Evolutionary conservation across 2,113 vertebrate species (phyloP).

Genomic region (Heterotilapia buettikoferi): DNA sequence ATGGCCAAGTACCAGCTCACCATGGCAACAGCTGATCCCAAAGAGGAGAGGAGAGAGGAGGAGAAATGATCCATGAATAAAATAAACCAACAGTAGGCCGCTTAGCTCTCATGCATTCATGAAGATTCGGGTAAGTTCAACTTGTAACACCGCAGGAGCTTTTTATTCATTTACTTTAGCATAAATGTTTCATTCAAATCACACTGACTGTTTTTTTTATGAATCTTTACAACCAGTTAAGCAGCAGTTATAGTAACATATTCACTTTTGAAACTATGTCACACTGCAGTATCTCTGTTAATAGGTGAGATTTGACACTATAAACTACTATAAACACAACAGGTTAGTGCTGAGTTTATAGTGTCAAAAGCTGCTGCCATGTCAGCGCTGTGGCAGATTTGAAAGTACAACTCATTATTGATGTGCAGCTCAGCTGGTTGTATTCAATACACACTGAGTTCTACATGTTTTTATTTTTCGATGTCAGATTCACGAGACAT

Average conservation of each 20-base stretch:
- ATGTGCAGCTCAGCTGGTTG: background rate
- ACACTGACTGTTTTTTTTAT: background rate
- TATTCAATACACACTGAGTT: background rate
- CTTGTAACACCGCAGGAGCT: background rate
- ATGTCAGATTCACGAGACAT: background rate
- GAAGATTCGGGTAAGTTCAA: background rate
- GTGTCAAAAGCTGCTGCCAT: background rate
- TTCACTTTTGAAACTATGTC: background rate
- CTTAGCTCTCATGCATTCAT: background rate
- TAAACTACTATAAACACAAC: background rate
- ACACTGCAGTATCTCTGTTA: background rate
- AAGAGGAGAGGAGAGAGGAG: background rate
- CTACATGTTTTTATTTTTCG: background rate
- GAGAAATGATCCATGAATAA: constrained; percentile 15
- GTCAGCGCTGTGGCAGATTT: background rate
- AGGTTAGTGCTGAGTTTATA: background rate
- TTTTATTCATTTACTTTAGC: background rate
- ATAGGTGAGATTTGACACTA: background rate
- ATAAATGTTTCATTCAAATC: background rate
- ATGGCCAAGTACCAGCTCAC: constrained; percentile 28
- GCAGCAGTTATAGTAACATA: background rate
- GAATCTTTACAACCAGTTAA: background rate
- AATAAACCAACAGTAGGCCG: background rate
- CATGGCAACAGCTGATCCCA: constrained; percentile 41
- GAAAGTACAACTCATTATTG: background rate